phyloP scores from a whole-genome alignment of 2,797 vertebrate species.

The Australoheros facetus region DNA sequence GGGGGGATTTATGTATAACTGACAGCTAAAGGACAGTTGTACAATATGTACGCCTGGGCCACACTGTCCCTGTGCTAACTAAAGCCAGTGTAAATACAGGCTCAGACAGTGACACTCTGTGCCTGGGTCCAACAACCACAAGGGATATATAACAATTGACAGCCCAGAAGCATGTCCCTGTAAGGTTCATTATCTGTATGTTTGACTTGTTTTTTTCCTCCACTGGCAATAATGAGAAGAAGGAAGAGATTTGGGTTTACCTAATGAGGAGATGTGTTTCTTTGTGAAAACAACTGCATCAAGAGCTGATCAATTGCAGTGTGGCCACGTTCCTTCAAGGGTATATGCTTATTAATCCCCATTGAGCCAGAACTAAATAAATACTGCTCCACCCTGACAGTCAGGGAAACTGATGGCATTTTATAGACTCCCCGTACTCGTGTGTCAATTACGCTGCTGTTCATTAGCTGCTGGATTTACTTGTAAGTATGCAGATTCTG shows the following conservation, averaged over 20 bases:
- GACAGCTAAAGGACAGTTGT: slow-evolving; percentile 19
- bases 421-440: slow-evolving; percentile 20
- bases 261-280: slow-evolving; percentile 51
- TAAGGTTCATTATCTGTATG: slow-evolving; percentile 57
- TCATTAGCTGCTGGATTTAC: slow-evolving; percentile 48
- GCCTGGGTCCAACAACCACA: slow-evolving; percentile 62
- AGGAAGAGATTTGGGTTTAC: slow-evolving; percentile 28
- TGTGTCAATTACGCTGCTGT: slow-evolving; percentile 35
- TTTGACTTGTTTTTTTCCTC: slow-evolving; percentile 38
- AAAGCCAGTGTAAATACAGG: slow-evolving; percentile 50
- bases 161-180: slow-evolving; percentile 28
- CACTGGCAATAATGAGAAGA: slow-evolving; percentile 32
- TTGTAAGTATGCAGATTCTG: slow-evolving; percentile 43
- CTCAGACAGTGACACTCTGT: slow-evolving; percentile 58
- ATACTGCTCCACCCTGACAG: slow-evolving; percentile 24
- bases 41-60: neutral
- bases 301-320: slow-evolving; percentile 34
- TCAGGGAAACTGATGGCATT: slow-evolving; percentile 11
- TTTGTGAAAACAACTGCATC: slow-evolving; percentile 36
- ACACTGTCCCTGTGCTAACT: slow-evolving; percentile 29
- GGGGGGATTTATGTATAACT: neutral
- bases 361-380: slow-evolving; percentile 23
- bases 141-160: slow-evolving; percentile 58
- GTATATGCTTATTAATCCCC: slow-evolving; percentile 24
- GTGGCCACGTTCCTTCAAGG: slow-evolving; percentile 26